Evolutionary conservation across 2,113 vertebrate species (phyloP).

Genomic region (Plecotus auritus): DNA sequence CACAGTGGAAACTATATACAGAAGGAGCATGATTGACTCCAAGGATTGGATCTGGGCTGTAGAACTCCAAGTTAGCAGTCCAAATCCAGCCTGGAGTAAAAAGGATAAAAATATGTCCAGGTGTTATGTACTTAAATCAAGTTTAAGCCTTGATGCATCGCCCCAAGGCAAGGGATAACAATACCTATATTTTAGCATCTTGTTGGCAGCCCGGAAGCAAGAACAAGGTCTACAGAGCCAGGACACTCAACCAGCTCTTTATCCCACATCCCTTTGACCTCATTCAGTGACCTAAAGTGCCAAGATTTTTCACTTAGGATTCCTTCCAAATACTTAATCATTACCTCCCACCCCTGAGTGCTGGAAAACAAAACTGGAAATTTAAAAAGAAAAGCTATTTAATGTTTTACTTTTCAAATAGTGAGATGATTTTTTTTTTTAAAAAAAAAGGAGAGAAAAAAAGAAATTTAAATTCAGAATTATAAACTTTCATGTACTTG

Average conservation of each 20-base stretch:
- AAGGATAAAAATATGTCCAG: constrained; percentile 27
- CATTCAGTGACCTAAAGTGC: background rate
- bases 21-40: background rate
- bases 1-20: background rate
- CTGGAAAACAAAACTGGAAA: background rate
- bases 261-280: background rate
- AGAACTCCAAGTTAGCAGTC: constrained; percentile 25
- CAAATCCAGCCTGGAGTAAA: constrained; percentile 25
- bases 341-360: background rate
- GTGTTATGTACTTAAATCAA: constrained; percentile 29
- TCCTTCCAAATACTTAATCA: background rate
- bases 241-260: background rate
- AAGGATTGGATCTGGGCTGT: background rate
- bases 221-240: background rate
- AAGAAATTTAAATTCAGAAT: constrained; percentile 43
- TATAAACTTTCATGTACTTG: background rate
- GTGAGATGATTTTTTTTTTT: background rate
- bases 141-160: background rate
- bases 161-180: background rate
- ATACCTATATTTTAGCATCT: background rate
- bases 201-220: background rate
- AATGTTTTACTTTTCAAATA: constrained; percentile 1
- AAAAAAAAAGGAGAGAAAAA: background rate
- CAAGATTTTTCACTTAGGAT: constrained; percentile 2
- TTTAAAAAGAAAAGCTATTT: background rate